phyloP scores from a whole-genome alignment of 2,888 invertebrate genomes.

The Pelosia muscerda region DNA sequence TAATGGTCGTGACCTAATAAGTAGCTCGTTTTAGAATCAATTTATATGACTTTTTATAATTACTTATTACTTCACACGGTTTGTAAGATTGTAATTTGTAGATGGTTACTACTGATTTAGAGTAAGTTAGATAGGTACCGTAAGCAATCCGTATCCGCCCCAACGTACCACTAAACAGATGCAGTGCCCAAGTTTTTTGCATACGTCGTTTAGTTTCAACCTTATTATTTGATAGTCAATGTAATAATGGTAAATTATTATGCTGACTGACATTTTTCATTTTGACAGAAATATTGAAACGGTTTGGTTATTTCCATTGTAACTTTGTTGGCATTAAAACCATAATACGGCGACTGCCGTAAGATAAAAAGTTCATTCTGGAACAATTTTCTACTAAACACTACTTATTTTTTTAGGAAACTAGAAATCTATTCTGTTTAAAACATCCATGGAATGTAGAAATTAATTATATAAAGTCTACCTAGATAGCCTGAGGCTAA shows the following conservation, averaged over 20 bases:
- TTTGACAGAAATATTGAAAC: background rate
- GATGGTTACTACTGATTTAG: background rate
- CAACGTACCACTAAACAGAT: background rate
- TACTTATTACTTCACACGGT: slow-evolving; percentile 4
- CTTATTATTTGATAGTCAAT: background rate
- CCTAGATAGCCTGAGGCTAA: background rate
- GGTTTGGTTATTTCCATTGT: too few relatives aligned
- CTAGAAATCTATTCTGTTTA: background rate
- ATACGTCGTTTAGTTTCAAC: background rate
- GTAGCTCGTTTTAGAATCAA: background rate
- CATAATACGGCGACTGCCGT: too few relatives aligned
- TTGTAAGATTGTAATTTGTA: background rate
- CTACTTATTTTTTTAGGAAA: too few relatives aligned
- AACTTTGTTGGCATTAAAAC: too few relatives aligned
- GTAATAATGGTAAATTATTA: background rate
- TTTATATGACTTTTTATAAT: background rate
- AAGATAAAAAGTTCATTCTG: too few relatives aligned
- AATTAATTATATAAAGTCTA: slow-evolving; percentile 13
- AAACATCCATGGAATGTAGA: slow-evolving; percentile 13
- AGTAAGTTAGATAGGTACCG: background rate
- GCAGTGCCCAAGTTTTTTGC: background rate
- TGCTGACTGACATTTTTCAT: background rate
- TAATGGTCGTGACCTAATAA: slow-evolving; percentile 16
- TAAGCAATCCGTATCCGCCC: background rate
- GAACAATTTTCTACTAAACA: too few relatives aligned